Base-by-base conservation (phyloP, 2,888 invertebrate species). In the Pollenia amentaria region DNA sequence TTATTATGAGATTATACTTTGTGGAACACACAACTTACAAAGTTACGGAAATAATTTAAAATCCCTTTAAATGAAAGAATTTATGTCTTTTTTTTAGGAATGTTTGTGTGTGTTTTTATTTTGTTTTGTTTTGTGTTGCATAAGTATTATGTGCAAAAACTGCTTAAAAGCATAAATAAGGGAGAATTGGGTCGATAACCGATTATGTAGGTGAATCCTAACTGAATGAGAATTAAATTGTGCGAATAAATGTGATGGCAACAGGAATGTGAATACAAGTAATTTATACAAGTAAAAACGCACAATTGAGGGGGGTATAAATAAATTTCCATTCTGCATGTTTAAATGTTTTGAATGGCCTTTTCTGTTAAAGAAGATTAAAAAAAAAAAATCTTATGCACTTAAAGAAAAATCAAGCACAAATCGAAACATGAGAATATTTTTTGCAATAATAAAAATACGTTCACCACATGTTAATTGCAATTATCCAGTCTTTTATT, bases 211-310 rank as follows among this genome's bases (percentile, higher is more conserved):
- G 60, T 60, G 44, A 65, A 40, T 75, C 67, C 38, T 12, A 67
- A 75, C 75, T 67, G 60, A 75, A 82, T 69, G 60, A 67, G 55
- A 75, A 69, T 82, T 67, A 60, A 75, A 82, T 75, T 75, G 75
- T 75, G 81, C 75, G 60, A 67, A 83, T 51, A 64, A 67, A 73
- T 57, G 67, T 73, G 44, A 73, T 73, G 84, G 46, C 65, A 60
- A 72, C 53, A 70, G 46, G 14, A 65, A 57, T 14, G 57, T 42
- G 57, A 21, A 64, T 16, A 29, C 16, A 21, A 21, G 16, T 38
- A 3, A 40, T 16, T 8, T 12, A n/a, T n/a, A n/a, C n/a, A 14
- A 78, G 14, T 46, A 18, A 10, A 48, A 18, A 77, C 77, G 65
- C 77, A 77, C 55, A 55, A 55, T 57, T 57, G 55, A 44, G 29